Evolutionary conservation across 2,797 vertebrate genomes (phyloP).

Genomic region (Gephyroberyx darwinii): DNA sequence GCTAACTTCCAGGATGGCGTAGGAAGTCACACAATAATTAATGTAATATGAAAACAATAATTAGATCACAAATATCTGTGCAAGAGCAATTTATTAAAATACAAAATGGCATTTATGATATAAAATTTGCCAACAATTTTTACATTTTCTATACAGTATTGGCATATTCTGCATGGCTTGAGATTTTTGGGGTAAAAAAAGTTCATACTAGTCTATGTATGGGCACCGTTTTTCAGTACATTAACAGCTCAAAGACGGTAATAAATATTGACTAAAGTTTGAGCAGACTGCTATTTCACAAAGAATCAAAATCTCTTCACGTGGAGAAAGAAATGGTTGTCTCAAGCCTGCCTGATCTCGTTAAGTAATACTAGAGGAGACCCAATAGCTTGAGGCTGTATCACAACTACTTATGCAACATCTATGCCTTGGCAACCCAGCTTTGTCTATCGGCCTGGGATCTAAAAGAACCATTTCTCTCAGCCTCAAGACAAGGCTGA

Average conservation of each 20-base stretch:
- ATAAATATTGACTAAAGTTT: constrained; percentile 22
- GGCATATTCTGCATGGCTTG: neutral
- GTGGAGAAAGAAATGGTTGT: constrained; percentile 14
- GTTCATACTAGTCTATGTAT: constrained; percentile 7
- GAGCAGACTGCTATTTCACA: constrained; percentile 12
- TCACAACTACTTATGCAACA: neutral
- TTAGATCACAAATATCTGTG: neutral
- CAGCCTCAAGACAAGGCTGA: neutral
- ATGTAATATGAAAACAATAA: no score
- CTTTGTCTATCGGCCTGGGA: neutral
- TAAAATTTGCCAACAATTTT: constrained; percentile 1
- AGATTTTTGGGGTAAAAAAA: constrained; percentile 33
- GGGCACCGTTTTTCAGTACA: neutral
- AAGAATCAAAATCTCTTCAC: constrained; percentile 15
- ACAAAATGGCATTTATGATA: neutral
- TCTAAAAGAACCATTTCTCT: neutral
- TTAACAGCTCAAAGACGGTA: constrained; percentile 31
- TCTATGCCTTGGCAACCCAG: no score
- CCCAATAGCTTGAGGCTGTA: constrained; percentile 5
- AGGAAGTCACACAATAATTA: no score
- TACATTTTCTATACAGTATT: constrained; percentile 16
- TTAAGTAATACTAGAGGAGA: constrained; percentile 7
- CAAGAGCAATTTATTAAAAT: neutral
- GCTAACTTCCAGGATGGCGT: no score
- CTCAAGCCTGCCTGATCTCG: neutral